Base-by-base conservation (phyloP, 2,797 vertebrate genomes). In the Bufotes viridis region DNA sequence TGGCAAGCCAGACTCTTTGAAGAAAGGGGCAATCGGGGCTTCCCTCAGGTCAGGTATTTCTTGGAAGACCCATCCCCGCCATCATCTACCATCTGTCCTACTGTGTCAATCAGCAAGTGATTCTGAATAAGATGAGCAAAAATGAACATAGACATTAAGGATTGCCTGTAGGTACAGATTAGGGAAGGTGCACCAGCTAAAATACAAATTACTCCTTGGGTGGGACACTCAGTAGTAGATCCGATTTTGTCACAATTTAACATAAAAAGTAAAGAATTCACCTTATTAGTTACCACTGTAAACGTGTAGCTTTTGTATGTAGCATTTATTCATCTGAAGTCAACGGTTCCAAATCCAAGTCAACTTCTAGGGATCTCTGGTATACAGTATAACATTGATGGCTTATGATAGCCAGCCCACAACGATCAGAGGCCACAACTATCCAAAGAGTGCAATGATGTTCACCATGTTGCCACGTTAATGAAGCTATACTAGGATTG, bases 31-130 rank as follows among this genome's bases (percentile, higher is more conserved):
- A 81, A 49, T 61, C 60, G 2, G 86, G 42, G 76, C 67, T 79
- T 80, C 55, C 82, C 74, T 60, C 20, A 80, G 82, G 82, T 81
- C 82, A 88, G 82, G 29, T 75, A 88, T 84, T 74, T 69, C 82
- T 80, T 88, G 67, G 24, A 70, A 84, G n/a, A 79, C 65, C 15
- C 20, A n/a, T 57, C 79, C 82, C 69, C 87, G 1, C 34, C 15
- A 70, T 60, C 72, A 69, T 79, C 51, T 58, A 26, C 81, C 87
- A 83, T 83, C 87, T 84, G 87, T 76, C 74, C 63, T 78, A 72
- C 26, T 70, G 81, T 70, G 67, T 69, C 53, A 79, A 84, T 88
- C 61, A 87, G 69, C 20, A 87, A 61, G 72, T 29, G 26, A 74
- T 53, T 58, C 42, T 22, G 70, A 82, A 78, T 51, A 75, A 65